Evolutionary conservation across 1,140 invertebrate genomes (phyloP).

Genomic region (Halictus rubicundus): DNA sequence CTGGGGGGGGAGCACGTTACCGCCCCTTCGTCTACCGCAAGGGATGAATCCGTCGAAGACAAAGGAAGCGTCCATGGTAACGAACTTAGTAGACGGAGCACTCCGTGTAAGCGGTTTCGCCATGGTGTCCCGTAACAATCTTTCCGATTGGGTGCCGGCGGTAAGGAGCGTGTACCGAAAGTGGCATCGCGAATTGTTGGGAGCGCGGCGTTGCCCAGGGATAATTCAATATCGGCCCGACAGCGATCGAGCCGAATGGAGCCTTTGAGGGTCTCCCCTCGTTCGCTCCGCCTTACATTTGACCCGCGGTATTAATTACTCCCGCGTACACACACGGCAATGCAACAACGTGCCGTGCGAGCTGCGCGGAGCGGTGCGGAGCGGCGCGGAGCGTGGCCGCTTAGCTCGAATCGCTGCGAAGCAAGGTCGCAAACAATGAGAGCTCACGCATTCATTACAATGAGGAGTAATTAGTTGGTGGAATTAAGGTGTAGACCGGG

Average conservation of each 20-base stretch:
- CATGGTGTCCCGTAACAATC: not conserved
- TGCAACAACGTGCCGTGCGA: not conserved
- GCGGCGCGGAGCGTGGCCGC: too few species aligned
- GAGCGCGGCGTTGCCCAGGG: not conserved
- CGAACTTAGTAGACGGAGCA: not conserved
- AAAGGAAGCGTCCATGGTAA: not conserved
- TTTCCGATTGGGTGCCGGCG: not conserved
- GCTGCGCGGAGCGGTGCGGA: too few species aligned
- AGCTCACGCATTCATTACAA: constrained; percentile 13
- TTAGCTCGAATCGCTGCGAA: constrained; percentile 11
- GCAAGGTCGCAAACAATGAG: constrained; percentile 25
- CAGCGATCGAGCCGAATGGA: not conserved
- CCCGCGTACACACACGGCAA: not conserved
- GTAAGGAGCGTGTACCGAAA: not conserved
- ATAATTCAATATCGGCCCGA: not conserved
- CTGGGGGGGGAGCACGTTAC: too few species aligned
- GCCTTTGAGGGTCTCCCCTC: not conserved
- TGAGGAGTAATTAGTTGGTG: constrained; percentile 27
- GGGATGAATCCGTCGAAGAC: not conserved
- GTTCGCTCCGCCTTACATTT: not conserved
- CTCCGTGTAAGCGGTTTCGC: not conserved
- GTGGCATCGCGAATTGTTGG: not conserved
- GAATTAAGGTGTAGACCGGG: constrained; percentile 17
- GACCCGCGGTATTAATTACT: constrained; percentile 15
- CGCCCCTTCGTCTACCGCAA: too few species aligned